Evolutionary conservation across 2,113 vertebrate genomes (phyloP), one percentile per base, ranked within the genome.

Genomic region (Clinocottus analis): DNA sequence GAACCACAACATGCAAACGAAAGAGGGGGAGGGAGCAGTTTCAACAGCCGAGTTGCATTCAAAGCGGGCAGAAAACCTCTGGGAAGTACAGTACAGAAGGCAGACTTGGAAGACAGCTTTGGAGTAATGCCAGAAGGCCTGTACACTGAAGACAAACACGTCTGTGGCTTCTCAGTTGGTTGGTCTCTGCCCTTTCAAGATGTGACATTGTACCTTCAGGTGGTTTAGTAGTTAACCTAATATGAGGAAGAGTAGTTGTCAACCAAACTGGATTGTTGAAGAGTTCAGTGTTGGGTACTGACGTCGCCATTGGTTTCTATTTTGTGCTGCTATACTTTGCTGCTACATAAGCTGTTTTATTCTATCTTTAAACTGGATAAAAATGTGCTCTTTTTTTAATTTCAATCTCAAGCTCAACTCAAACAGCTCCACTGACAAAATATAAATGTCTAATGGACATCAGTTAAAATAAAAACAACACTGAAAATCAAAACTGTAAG

Each of bases 1-100:
- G 69, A 35, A 80, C 33, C 47, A 53, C 67, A 81, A 69, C 90
- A 89, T 91, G 90, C 90, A 88, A 89, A 91, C 72, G 72, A 79
- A 80, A 84, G 75, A 85, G 81, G 76, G 70, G 76, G 67, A 84
- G 84, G 72, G 29, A 75, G 58, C 33, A 7, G 73, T 37, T 87
- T 75, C 37, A 66, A 81, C 72, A 64, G 83, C 70, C 76, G 86
- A 79, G 85, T 61, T 85, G 78, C 83, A 90, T 84, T 85, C 70
- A 66, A 82, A 85, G 87, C 14, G 7, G 72, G 69, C 51, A 56
- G 74, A 82, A 86, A 56, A 78, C 64, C 72, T 88, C 72, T n/a
- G 70, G 77, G 71, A 81, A 79, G 77, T 14, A 35, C 58, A 60
- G 55, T 58, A 73, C 75, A 89, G 77, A 79, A 43, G 25, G 75